These are phyloP conservation scores for Macheiramphus alcinus DNA, from an alignment of 2,113 vertebrate species.

Conservation along the genomic window DNA sequence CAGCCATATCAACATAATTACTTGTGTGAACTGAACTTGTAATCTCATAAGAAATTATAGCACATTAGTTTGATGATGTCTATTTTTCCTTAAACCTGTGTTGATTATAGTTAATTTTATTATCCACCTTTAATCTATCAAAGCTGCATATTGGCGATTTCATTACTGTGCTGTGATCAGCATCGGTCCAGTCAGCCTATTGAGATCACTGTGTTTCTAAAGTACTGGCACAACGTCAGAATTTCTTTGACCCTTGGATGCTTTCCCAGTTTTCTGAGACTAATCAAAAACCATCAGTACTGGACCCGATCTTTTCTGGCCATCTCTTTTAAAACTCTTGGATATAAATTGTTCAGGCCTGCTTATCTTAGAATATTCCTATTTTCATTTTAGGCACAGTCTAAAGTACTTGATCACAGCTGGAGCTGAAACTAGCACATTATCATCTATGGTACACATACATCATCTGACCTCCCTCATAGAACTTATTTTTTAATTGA, in stretches of 20 bases:
- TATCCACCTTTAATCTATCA: conserved; percentile 10
- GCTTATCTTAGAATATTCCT: not conserved
- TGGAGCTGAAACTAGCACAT: conserved; percentile 12
- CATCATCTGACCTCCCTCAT: not conserved
- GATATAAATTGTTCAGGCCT: not conserved
- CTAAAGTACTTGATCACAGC: conserved; percentile 22
- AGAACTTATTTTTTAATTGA: not conserved
- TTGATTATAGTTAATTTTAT: conserved; percentile 26
- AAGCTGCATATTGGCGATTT: not conserved
- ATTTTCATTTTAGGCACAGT: not conserved
- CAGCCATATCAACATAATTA: conserved; percentile 17
- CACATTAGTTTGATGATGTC: conserved; percentile 17
- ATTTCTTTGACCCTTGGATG: conserved; percentile 11
- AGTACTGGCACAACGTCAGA: not conserved
- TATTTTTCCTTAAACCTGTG: conserved; percentile 41
- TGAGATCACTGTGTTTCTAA: not conserved
- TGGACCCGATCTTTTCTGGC: not conserved
- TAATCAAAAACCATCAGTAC: not conserved
- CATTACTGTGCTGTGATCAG: not conserved
- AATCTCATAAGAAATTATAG: conserved; percentile 32
- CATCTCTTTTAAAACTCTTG: not conserved
- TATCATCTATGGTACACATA: not conserved
- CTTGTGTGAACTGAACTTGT: conserved; percentile 13
- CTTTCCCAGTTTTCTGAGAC: conserved; percentile 7
- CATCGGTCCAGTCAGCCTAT: not conserved